Evolutionary conservation across 2,113 vertebrate genomes (phyloP).

Genomic region (Takifugu flavidus): DNA sequence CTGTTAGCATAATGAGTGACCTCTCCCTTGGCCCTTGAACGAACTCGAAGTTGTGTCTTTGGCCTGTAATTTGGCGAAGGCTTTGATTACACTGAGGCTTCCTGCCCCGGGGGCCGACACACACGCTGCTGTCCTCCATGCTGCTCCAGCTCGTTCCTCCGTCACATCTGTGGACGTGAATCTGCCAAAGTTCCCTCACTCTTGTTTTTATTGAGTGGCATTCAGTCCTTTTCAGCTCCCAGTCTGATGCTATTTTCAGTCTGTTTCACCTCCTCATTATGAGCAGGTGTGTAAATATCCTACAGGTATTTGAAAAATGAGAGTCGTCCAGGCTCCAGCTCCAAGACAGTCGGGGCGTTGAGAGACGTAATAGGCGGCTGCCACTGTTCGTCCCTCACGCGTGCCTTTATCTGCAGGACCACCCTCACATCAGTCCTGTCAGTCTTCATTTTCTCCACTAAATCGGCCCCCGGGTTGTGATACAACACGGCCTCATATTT

Average conservation of each 20-base stretch:
- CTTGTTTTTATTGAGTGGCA: slow-evolving; percentile 2
- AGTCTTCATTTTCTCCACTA: slow-evolving; percentile 40
- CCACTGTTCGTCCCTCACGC: slow-evolving; percentile 19
- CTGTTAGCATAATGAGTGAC: slow-evolving; percentile 63
- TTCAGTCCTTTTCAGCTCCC: slow-evolving; percentile 12
- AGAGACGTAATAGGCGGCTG: slow-evolving; percentile 43
- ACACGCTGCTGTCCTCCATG: too few species aligned
- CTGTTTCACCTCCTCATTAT: slow-evolving; percentile 21
- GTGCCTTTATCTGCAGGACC: slow-evolving; percentile 38
- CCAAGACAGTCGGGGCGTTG: slow-evolving; percentile 23
- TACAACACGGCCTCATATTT: slow-evolving; percentile 23
- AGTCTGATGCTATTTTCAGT: not conserved
- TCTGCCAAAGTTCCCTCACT: slow-evolving; percentile 19
- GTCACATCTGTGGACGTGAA: not conserved
- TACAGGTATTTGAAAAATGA: slow-evolving; percentile 56
- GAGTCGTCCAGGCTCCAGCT: slow-evolving; percentile 10
- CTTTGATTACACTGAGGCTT: slow-evolving; percentile 56
- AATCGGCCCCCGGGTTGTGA: slow-evolving; percentile 21
- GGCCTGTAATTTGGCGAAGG: slow-evolving; percentile 68
- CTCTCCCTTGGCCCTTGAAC: slow-evolving; percentile 47
- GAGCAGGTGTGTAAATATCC: slow-evolving; percentile 63
- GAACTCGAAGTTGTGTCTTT: slow-evolving; percentile 40
- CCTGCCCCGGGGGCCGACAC: slow-evolving; percentile 35
- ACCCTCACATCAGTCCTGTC: slow-evolving; percentile 30
- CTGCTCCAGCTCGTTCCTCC: not conserved